These are phyloP conservation scores for Spialia ferax DNA, from an alignment of 2,888 invertebrate genomes.

Conservation along the genomic window DNA sequence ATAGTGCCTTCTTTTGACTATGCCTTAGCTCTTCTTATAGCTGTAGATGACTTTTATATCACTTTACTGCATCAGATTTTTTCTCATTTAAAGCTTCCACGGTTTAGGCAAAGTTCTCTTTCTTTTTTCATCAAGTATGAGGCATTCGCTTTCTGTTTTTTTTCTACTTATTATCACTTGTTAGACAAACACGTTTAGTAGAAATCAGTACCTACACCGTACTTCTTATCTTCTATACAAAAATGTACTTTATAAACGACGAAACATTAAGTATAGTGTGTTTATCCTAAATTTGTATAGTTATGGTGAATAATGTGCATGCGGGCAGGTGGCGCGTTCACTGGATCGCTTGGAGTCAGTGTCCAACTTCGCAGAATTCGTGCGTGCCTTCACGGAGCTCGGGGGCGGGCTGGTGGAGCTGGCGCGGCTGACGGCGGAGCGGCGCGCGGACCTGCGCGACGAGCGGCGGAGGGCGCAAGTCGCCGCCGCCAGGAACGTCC, in stretches of 20 bases:
- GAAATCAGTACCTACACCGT: background rate
- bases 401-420: slow-evolving; percentile 99
- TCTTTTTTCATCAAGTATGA: slow-evolving; percentile 33
- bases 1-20: slow-evolving; percentile 25
- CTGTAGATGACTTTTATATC: slow-evolving; percentile 28
- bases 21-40: slow-evolving; percentile 31
- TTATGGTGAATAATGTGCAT: slow-evolving; percentile 40
- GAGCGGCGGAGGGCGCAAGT: slow-evolving; percentile 98
- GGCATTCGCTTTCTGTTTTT: slow-evolving; percentile 29
- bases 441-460: slow-evolving; percentile 95
- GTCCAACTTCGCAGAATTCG: slow-evolving; percentile 98
- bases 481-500: slow-evolving; percentile 97
- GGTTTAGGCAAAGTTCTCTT: slow-evolving; percentile 32
- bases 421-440: slow-evolving; percentile 95
- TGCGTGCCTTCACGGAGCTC: slow-evolving; percentile 99
- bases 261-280: slow-evolving; percentile 10
- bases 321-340: slow-evolving; percentile 90
- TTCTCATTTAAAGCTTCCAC: slow-evolving; percentile 40
- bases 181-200: slow-evolving; percentile 31
- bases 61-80: slow-evolving; percentile 22
- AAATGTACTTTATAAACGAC: background rate
- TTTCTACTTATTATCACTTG: slow-evolving; percentile 13
- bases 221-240: slow-evolving; percentile 4
- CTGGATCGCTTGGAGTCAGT: slow-evolving; percentile 95
- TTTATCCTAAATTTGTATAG: slow-evolving; percentile 11